phyloP scores from a whole-genome alignment of 2,113 vertebrate genomes.

The Zingel zingel region DNA sequence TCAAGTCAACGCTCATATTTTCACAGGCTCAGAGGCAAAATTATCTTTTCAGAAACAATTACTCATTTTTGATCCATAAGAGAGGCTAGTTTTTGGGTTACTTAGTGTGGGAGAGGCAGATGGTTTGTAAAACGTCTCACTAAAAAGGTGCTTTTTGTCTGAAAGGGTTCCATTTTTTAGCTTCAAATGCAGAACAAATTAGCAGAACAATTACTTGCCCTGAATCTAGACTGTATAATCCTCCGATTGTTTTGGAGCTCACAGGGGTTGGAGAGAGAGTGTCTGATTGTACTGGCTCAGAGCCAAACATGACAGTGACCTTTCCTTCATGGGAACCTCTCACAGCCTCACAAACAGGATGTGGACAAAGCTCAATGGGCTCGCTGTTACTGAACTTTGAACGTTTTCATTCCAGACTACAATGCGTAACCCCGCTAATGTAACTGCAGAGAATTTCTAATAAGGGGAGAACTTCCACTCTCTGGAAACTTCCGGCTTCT shows the following conservation, averaged over 20 bases:
- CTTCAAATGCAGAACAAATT: slow-evolving; percentile 21
- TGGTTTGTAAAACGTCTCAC: neutral
- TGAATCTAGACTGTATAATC: slow-evolving; percentile 27
- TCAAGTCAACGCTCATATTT: neutral
- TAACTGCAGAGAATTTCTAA: neutral
- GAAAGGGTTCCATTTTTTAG: neutral
- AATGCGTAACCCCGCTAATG: slow-evolving; percentile 1
- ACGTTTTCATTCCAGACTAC: slow-evolving; percentile 35
- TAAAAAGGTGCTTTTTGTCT: neutral
- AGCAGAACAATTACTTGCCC: neutral
- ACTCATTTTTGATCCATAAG: neutral
- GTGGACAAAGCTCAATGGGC: slow-evolving; percentile 48
- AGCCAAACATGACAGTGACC: slow-evolving; percentile 73
- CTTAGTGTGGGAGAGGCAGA: neutral
- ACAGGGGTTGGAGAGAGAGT: slow-evolving; percentile 13
- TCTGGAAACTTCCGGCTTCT: no score
- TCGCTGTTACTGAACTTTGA: slow-evolving; percentile 51
- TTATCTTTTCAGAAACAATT: slow-evolving; percentile 16
- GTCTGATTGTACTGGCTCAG: slow-evolving; percentile 56
- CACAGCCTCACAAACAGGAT: slow-evolving; percentile 71
- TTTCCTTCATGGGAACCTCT: slow-evolving; percentile 68
- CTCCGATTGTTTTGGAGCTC: slow-evolving; percentile 30
- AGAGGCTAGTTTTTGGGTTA: neutral
- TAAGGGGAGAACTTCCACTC: no score
- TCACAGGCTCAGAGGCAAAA: neutral